Conservation (phyloP, 2,888 invertebrate species). For the Onthophagus sagittarius region DNA sequence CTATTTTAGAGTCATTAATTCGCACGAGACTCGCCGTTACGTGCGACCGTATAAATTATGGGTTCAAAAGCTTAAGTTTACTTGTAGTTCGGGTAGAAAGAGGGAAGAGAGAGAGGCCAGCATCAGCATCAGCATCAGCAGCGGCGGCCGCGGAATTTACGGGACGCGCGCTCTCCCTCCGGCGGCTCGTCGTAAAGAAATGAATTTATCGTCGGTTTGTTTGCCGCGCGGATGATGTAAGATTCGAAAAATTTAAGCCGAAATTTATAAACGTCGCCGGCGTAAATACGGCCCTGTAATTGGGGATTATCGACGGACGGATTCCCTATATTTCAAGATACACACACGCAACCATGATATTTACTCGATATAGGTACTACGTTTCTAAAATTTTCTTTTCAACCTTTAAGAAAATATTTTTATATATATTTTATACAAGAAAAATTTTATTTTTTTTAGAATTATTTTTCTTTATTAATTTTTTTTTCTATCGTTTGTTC, state of each 20-base stretch:
- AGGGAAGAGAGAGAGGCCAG: neutral
- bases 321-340: neutral
- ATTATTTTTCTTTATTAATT: too few species aligned
- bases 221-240: constrained; percentile 13
- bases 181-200: constrained; percentile 7
- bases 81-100: neutral
- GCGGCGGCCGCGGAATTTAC: neutral
- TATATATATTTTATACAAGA: too few species aligned
- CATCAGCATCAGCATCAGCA: too few species aligned
- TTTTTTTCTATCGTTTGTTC: too few species aligned
- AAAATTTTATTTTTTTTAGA: too few species aligned
- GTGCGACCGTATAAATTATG: constrained; percentile 8
- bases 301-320: neutral
- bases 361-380: too few species aligned
- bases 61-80: constrained; percentile 13
- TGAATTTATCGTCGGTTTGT: constrained; percentile 11
- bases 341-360: neutral
- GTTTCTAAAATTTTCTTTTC: too few species aligned
- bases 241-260: constrained; percentile 12
- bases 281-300: neutral
- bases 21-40: constrained; percentile 4
- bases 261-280: constrained; percentile 6
- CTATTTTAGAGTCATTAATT: constrained; percentile 10
- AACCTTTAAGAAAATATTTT: too few species aligned
- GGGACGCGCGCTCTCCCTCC: neutral